A percentile compares a stretch with the other conserved stretches of the same genome.
Conservation (phyloP, 2,113 vertebrate species). For the Pampusana beccarii region DNA sequence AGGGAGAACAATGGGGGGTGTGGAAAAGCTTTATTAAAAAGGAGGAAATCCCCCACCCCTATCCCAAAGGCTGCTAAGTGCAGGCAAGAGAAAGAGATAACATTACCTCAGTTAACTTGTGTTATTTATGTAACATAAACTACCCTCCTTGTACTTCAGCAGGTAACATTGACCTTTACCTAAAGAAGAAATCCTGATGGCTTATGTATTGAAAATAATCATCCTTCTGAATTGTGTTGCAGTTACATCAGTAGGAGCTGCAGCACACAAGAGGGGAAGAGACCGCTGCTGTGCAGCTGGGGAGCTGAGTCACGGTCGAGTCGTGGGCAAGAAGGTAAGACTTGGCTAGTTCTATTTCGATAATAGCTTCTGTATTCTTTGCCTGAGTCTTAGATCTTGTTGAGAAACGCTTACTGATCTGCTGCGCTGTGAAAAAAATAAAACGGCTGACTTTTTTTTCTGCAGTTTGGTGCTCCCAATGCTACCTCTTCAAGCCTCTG, state of each 20-base stretch:
- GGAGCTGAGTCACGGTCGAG: neutral
- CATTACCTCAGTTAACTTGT: neutral
- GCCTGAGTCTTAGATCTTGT: neutral
- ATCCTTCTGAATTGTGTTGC: neutral
- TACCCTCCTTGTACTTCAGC: neutral
- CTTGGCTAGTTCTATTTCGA: neutral
- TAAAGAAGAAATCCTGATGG: neutral
- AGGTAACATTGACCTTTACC: neutral
- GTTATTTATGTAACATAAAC: neutral
- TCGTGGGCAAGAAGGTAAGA: neutral
- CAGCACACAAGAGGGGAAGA: neutral
- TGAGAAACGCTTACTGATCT: neutral
- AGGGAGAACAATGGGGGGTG: neutral
- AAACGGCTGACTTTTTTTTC: neutral
- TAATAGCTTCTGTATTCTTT: neutral
- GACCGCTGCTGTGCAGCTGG: neutral
- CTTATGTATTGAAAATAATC: neutral
- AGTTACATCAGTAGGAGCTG: neutral
- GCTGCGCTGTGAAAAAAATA: neutral
- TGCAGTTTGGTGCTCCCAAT: neutral
- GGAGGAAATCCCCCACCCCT: neutral
- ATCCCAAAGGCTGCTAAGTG: neutral
- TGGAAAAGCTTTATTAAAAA: neutral
- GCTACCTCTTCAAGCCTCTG: neutral
- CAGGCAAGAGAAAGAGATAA: neutral